These are phyloP conservation scores for Eulithis testata DNA, from an alignment of 2,888 invertebrate species.

Conservation along the genomic window DNA sequence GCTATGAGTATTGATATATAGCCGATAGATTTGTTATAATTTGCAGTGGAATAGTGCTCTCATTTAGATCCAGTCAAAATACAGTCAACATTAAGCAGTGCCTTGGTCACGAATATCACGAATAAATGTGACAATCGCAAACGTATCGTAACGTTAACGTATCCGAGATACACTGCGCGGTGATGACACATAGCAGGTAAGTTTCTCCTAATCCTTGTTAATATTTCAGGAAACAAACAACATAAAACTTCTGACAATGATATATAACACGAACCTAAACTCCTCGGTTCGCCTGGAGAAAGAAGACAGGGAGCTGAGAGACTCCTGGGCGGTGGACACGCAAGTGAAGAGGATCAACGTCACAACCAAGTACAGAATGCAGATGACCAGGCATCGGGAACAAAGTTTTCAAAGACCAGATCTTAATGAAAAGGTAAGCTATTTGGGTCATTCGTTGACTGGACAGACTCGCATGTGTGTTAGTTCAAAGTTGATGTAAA, in stretches of 20 bases:
- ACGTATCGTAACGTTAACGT: too few species aligned
- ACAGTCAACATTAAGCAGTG: too few species aligned
- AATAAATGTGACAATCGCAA: too few species aligned
- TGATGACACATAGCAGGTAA: too few species aligned
- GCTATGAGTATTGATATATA: too few species aligned
- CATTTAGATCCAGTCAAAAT: too few species aligned
- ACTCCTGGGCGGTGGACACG: conserved; percentile 52
- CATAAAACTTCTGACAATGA: conserved; percentile 13
- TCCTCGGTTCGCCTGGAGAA: conserved; percentile 27
- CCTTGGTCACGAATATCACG: too few species aligned
- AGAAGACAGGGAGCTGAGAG: conserved; percentile 51
- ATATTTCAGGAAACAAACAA: conserved; percentile 22
- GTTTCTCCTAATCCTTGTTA: not conserved
- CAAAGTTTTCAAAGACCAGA: conserved; percentile 50
- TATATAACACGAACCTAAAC: conserved; percentile 31
- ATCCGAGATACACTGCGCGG: too few species aligned
- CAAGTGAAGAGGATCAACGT: conserved; percentile 61
- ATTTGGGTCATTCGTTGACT: too few species aligned
- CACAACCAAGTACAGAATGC: conserved; percentile 57
- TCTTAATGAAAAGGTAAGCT: conserved; percentile 50
- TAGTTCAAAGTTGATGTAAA: too few species aligned
- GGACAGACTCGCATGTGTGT: too few species aligned
- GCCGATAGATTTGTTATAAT: not conserved
- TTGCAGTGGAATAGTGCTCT: not conserved
- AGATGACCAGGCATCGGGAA: conserved; percentile 62